Conservation (phyloP, 2,888 invertebrate genomes). For the Apodemia mormo region DNA sequence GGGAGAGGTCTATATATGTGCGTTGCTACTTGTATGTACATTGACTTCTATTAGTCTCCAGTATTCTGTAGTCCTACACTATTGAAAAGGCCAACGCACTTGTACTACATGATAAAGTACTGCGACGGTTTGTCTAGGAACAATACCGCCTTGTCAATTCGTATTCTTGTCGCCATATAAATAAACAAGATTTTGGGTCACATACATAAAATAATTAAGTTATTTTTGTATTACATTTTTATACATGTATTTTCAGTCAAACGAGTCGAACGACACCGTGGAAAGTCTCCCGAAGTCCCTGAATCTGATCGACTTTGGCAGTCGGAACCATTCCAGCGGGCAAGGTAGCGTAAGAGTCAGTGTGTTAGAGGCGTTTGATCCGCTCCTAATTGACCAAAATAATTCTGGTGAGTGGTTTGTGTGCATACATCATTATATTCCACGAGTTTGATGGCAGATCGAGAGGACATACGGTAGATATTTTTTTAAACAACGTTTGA, state of each 20-base stretch:
- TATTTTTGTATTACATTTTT: too few species aligned
- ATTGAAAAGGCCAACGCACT: too few species aligned
- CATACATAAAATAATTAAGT: too few species aligned
- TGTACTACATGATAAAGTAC: too few species aligned
- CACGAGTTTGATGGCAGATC: slow-evolving; percentile 30
- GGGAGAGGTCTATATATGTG: too few species aligned
- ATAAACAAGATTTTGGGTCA: too few species aligned
- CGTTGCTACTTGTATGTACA: too few species aligned
- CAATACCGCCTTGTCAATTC: too few species aligned
- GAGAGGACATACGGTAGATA: slow-evolving; percentile 11
- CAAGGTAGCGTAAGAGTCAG: slow-evolving; percentile 83
- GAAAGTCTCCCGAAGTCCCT: slow-evolving; percentile 63
- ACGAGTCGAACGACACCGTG: slow-evolving; percentile 64
- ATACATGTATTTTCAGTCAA: slow-evolving; percentile 51
- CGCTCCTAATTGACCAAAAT: slow-evolving; percentile 85
- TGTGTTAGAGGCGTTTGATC: slow-evolving; percentile 94
- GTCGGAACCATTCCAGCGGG: slow-evolving; percentile 48
- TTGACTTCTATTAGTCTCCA: too few species aligned
- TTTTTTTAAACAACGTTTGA: not conserved
- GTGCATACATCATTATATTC: slow-evolving; percentile 43
- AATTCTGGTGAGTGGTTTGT: slow-evolving; percentile 79
- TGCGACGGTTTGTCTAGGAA: too few species aligned
- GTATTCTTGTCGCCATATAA: not conserved
- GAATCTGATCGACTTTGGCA: slow-evolving; percentile 75
- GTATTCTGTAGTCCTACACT: too few species aligned